Percentiles rank a stretch among this genome's conserved stretches.
Conservation (phyloP, 2,888 invertebrate genomes). For the Geotrupes spiniger region DNA sequence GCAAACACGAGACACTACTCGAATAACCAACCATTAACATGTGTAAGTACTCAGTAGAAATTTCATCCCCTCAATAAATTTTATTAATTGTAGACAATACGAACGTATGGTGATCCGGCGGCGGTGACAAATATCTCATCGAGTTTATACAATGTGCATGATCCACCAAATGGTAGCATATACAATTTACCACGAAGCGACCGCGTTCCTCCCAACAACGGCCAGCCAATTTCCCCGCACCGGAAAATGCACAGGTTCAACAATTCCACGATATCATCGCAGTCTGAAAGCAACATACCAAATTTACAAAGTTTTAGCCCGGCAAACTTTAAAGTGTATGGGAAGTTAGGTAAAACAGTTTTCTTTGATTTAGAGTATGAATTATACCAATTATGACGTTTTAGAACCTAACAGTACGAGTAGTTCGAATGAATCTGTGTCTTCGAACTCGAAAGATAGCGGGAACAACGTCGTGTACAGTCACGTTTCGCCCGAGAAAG, state of each 20-base stretch:
- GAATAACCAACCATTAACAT: conserved; percentile 20
- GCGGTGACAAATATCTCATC: conserved; percentile 43
- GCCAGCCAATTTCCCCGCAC: conserved; percentile 9
- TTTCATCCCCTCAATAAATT: no score
- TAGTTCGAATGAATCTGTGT: conserved; percentile 84
- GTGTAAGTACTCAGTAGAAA: conserved; percentile 13
- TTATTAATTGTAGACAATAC: conserved; percentile 45
- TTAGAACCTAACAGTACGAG: conserved; percentile 57
- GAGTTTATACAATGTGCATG: conserved; percentile 50
- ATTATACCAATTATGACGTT: no score
- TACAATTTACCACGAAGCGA: conserved; percentile 42
- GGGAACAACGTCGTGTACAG: conserved; percentile 35
- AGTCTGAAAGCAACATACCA: conserved; percentile 51
- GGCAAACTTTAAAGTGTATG: conserved; percentile 43
- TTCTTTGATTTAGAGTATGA: no score
- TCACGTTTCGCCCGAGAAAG: conserved; percentile 53
- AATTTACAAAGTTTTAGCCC: conserved; percentile 46
- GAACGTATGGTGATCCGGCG: conserved; percentile 54
- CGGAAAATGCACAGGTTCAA: conserved; percentile 34
- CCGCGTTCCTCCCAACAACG: conserved; percentile 26
- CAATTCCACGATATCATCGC: conserved; percentile 43
- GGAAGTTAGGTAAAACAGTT: conserved; percentile 38
- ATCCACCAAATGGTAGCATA: conserved; percentile 35
- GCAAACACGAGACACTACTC: conserved; percentile 10
- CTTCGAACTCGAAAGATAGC: conserved; percentile 63